Percentiles rank a stretch among this genome's conserved stretches.
These are phyloP conservation scores for Erpornis zantholeuca DNA, from an alignment of 2,113 vertebrate genomes.

Conservation along the genomic window DNA sequence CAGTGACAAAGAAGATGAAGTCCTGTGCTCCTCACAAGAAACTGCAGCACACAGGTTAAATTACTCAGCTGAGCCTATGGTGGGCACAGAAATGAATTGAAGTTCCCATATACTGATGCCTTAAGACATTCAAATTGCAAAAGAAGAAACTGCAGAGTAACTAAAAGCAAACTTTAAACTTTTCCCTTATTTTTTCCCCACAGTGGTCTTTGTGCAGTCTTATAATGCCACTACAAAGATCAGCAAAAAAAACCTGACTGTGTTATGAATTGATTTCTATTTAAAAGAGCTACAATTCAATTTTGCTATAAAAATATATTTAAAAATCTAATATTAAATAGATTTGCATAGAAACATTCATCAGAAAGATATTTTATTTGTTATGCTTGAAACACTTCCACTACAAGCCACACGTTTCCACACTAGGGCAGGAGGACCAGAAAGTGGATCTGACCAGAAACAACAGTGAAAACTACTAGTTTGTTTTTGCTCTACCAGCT, in stretches of 20 bases:
- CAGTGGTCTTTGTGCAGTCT: conserved; percentile 14
- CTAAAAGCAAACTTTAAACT: not conserved
- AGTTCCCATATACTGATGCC: not conserved
- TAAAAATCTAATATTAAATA: conserved; percentile 52
- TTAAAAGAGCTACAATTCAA: conserved; percentile 46
- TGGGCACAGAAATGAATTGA: accelerated
- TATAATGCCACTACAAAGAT: not conserved
- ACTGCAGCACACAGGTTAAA: not conserved
- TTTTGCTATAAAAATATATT: conserved; percentile 58
- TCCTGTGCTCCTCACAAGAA: not conserved
- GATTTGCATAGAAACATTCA: conserved; percentile 62
- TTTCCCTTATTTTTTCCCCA: not conserved
- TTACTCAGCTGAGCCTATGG: not conserved
- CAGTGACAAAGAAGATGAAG: not conserved
- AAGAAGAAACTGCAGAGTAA: not conserved
- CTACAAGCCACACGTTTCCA: conserved; percentile 59
- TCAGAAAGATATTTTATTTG: conserved; percentile 62
- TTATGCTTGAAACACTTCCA: conserved; percentile 65
- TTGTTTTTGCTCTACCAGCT: conserved; percentile 50
- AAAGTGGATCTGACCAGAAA: conserved; percentile 55
- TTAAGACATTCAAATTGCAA: not conserved
- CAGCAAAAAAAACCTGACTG: not conserved
- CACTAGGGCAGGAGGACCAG: conserved; percentile 21
- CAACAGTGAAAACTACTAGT: conserved; percentile 25
- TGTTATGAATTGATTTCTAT: conserved; percentile 28